Base-by-base conservation (phyloP, 2,797 vertebrate genomes). In the Enteromius treurensis region DNA sequence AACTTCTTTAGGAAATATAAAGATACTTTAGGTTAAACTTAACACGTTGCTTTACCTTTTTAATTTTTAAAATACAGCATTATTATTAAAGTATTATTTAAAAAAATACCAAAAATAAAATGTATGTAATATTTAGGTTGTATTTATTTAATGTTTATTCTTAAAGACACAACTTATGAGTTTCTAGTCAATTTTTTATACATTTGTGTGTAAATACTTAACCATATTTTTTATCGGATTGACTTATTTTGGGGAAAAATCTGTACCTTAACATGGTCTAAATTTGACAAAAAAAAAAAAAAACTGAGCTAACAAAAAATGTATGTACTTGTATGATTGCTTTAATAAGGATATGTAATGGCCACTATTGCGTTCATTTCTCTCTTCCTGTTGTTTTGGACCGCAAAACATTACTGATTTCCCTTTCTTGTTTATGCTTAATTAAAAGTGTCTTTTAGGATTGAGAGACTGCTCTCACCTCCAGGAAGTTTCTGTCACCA, bases 381-480 rank as follows among this genome's bases (percentile, higher is more conserved):
- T 62, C 4, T 23, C 53, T 34, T 1, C 3, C 23, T 67, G 45
- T 7, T 81, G 2, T 42, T 82, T 40, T 19, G 23, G 60, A 14
- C 17, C 11, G 19, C 67, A 1, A 81, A 19, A 15, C 45, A 29
- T 32, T 76, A 29, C 21, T n/a, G 6, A 68, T 29, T 58, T 55
- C 13, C 32, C 2, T 37, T 32, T 69, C 62, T 68, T 14, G 1
- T 17, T 32, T 32, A 53, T 51, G 47, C 77, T 17, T 32, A 79
- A 40, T 65, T 69, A 60, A 60, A 45, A 60, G n/a, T 1, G 3
- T 71, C 11, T 71, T 49, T 53, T 69, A 51, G 42, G 17, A 23
- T 15, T 60, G 65, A 29, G 49, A 70, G 14, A 79, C 45, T 49
- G 47, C 53, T 67, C 37, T 55, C 40, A 77, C 37, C 49, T 77